Evolutionary conservation across 2,888 invertebrate species (phyloP).

Genomic region (Chrysolina oricalcia): DNA sequence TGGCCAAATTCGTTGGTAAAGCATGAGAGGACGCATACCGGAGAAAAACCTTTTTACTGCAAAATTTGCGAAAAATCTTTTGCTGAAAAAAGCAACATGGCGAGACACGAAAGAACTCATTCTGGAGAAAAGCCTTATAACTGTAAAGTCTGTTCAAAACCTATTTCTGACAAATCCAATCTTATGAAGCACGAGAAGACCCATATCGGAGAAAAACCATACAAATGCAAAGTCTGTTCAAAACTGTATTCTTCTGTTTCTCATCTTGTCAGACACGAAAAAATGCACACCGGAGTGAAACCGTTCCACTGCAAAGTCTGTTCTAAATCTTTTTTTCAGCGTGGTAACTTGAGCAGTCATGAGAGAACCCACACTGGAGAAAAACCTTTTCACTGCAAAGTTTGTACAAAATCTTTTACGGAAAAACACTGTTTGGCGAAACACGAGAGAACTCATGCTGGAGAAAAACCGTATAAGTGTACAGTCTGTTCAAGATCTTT

Average conservation of each 20-base stretch:
- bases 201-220: too few relatives aligned
- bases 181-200: too few relatives aligned
- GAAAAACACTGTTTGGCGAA: not conserved
- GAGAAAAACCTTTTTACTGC: too few relatives aligned
- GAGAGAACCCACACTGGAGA: not conserved
- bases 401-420: not conserved
- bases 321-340: not conserved
- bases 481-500: not conserved
- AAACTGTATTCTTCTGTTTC: too few relatives aligned
- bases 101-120: not conserved
- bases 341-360: not conserved
- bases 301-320: too few relatives aligned
- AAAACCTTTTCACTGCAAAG: not conserved
- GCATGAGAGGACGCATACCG: too few relatives aligned
- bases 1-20: too few relatives aligned
- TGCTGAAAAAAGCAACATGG: not conserved
- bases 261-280: too few relatives aligned
- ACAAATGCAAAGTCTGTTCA: too few relatives aligned
- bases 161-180: too few relatives aligned
- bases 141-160: not conserved
- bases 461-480: not conserved
- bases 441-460: not conserved
- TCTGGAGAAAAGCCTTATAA: not conserved
- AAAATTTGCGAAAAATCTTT: not conserved
- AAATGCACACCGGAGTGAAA: not conserved